phyloP scores from a whole-genome alignment of 2,888 invertebrate species.

The Aphrophora alni region DNA sequence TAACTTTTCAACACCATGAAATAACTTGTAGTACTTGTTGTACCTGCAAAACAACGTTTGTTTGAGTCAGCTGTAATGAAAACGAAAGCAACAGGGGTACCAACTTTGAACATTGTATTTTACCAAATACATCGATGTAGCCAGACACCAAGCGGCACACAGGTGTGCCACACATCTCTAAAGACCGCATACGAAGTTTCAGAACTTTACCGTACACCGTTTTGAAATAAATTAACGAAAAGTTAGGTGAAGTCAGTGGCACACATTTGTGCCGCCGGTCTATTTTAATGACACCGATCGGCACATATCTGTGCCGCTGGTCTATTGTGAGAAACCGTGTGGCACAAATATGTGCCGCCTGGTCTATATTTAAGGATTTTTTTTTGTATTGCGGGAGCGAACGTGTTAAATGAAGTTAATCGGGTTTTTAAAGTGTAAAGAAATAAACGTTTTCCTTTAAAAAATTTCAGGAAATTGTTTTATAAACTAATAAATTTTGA shows the following conservation, averaged over 20 bases:
- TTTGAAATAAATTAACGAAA: constrained; percentile 25
- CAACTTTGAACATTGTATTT: background rate
- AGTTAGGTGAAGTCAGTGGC: constrained; percentile 15
- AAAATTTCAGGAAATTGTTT: no score
- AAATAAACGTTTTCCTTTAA: no score
- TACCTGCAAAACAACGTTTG: background rate
- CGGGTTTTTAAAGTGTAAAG: no score
- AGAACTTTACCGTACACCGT: constrained; percentile 19
- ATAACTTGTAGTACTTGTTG: background rate
- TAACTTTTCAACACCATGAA: background rate
- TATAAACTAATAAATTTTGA: no score
- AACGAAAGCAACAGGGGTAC: background rate
- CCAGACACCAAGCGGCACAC: constrained; percentile 11
- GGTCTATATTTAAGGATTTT: no score
- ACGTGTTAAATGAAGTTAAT: no score
- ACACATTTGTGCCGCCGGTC: constrained; percentile 2
- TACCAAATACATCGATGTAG: constrained; percentile 3
- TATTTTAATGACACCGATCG: background rate
- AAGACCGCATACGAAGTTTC: constrained; percentile 26
- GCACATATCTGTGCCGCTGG: background rate
- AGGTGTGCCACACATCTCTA: constrained; percentile 22
- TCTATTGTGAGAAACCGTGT: background rate
- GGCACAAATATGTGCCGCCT: background rate
- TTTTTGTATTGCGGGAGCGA: no score
- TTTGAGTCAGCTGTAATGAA: background rate